These are phyloP conservation scores for Balaeniceps rex DNA, from an alignment of 2,113 vertebrate species.

Conservation along the genomic window DNA sequence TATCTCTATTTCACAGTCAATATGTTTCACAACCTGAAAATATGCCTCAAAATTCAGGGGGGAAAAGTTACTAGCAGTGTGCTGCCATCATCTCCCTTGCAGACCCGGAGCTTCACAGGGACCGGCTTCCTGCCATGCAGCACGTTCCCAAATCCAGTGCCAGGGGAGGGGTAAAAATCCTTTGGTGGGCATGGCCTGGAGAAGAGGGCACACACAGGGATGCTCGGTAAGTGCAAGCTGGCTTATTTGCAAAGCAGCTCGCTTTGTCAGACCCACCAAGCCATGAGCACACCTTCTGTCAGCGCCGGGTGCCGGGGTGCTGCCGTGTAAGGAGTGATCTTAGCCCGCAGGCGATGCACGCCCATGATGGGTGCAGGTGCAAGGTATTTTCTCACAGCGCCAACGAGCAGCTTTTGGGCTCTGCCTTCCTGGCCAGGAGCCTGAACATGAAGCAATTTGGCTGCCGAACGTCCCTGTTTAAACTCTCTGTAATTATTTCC, in stretches of 20 bases:
- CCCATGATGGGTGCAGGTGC: not conserved
- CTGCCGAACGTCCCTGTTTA: not conserved
- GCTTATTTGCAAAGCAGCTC: not conserved
- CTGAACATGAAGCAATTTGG: constrained; percentile 41
- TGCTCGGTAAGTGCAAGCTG: not conserved
- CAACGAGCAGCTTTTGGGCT: not conserved
- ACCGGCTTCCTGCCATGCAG: not conserved
- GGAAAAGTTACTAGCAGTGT: not conserved
- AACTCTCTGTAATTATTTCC: constrained; percentile 30
- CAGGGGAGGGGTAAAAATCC: not conserved
- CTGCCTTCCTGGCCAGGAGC: constrained; percentile 22
- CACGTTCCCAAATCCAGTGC: not conserved
- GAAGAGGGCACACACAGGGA: not conserved
- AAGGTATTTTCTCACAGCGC: not conserved
- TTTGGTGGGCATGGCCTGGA: fast-evolving
- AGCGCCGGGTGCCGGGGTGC: fast-evolving
- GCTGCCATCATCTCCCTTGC: not conserved
- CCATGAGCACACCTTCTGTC: not conserved
- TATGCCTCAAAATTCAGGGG: not conserved
- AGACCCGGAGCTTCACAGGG: fast-evolving
- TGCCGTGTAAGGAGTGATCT: fast-evolving
- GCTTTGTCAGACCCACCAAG: fast-evolving
- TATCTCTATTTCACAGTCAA: constrained; percentile 4
- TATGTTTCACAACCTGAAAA: constrained; percentile 25
- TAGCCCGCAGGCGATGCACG: not conserved